Evolutionary conservation across 2,113 vertebrate genomes (phyloP).

Genomic region (Cercocebus atys): DNA sequence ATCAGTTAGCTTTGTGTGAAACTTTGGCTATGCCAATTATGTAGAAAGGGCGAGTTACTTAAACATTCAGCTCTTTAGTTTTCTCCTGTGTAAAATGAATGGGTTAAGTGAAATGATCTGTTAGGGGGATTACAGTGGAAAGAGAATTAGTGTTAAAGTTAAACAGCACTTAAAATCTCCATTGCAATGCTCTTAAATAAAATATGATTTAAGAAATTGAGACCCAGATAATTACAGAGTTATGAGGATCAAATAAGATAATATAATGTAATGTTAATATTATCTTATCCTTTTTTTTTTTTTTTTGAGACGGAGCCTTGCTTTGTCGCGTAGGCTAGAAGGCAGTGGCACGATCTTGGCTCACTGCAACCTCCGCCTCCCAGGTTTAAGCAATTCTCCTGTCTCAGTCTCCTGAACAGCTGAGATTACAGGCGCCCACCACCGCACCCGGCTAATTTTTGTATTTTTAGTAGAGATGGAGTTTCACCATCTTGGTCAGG

Average conservation of each 20-base stretch:
- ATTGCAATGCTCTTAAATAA: slow-evolving; percentile 36
- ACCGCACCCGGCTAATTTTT: no score
- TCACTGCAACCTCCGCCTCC: no score
- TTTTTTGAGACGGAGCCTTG: no score
- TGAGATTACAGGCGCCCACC: no score
- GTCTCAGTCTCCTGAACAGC: no score
- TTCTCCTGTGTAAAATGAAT: slow-evolving; percentile 42
- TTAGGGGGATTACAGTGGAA: background rate
- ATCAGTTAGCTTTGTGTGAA: slow-evolving; percentile 19
- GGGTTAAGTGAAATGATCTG: slow-evolving; percentile 43
- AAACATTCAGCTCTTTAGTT: background rate
- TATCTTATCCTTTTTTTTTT: background rate
- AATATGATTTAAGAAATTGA: slow-evolving; percentile 45
- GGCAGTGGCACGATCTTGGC: no score
- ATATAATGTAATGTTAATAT: background rate
- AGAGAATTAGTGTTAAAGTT: slow-evolving; percentile 46
- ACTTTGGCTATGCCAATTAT: background rate
- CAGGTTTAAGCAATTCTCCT: no score
- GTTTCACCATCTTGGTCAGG: no score
- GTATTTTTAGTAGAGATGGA: no score
- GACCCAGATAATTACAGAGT: background rate
- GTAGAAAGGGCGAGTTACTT: slow-evolving; percentile 30
- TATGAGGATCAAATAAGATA: slow-evolving; percentile 13
- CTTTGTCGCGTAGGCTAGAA: no score
- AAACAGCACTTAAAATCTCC: slow-evolving; percentile 32